Evolutionary conservation across 2,888 invertebrate species (phyloP).

Genomic region (Amblyteles armatorius): DNA sequence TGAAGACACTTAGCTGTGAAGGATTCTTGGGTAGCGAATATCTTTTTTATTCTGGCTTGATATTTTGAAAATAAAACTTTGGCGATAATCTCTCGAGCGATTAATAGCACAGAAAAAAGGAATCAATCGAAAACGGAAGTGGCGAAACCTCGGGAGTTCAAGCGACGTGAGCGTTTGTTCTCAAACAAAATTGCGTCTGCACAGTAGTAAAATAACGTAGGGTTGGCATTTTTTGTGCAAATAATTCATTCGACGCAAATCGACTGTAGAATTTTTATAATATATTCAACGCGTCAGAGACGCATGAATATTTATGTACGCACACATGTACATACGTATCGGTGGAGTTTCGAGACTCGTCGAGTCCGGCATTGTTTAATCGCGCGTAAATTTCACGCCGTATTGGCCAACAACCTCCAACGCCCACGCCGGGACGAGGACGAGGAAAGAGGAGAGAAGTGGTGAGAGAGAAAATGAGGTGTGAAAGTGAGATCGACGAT

Average conservation of each 20-base stretch:
- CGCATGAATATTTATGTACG: background rate
- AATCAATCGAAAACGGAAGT: background rate
- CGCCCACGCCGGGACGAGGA: conserved; percentile 19
- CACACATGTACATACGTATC: background rate
- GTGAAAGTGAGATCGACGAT: conserved; percentile 20
- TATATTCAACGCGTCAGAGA: background rate
- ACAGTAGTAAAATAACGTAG: background rate
- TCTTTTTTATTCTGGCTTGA: background rate
- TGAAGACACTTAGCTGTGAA: background rate
- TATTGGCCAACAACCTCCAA: conserved; percentile 10
- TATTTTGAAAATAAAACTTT: background rate
- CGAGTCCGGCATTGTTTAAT: conserved; percentile 26
- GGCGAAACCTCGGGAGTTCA: background rate
- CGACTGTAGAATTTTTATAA: conserved; percentile 6
- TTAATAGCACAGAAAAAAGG: background rate
- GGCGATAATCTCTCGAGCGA: background rate
- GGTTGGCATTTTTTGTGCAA: background rate
- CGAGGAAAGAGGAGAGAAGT: background rate
- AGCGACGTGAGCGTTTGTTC: background rate
- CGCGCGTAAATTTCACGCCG: conserved; percentile 15
- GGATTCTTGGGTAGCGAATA: background rate
- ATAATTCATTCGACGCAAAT: conserved; percentile 1
- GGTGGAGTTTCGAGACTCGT: conserved; percentile 6
- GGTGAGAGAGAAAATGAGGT: background rate
- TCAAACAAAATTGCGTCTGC: background rate